Conservation (phyloP, 2,888 invertebrate species). For the Acrocyrtus sp. region DNA sequence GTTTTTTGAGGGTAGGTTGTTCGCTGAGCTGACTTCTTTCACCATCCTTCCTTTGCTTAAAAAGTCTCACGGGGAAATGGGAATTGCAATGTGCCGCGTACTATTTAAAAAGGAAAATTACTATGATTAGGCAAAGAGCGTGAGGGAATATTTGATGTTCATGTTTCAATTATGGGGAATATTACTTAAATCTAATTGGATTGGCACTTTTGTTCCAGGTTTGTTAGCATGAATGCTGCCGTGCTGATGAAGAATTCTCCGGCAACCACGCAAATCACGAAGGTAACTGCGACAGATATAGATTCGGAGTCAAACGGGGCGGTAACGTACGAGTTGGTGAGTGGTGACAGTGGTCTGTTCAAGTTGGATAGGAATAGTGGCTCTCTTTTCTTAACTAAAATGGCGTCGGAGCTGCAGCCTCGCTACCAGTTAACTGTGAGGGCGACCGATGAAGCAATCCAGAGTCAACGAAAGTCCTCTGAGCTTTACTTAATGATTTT, state of each 20-base stretch:
- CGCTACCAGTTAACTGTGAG: slow-evolving; percentile 85
- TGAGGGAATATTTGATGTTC: not conserved
- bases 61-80: no score
- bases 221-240: slow-evolving; percentile 91
- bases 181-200: not conserved
- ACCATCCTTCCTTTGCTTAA: no score
- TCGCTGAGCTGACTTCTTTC: no score
- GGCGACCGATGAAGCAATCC: slow-evolving; percentile 92
- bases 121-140: not conserved
- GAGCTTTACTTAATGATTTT: slow-evolving; percentile 88
- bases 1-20: no score
- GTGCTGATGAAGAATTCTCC: slow-evolving; percentile 73
- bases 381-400: slow-evolving; percentile 74
- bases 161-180: not conserved
- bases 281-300: slow-evolving; percentile 83
- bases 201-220: slow-evolving; percentile 66
- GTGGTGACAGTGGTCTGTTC: slow-evolving; percentile 78
- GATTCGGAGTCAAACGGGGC: slow-evolving; percentile 93
- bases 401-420: slow-evolving; percentile 74
- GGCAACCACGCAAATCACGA: slow-evolving; percentile 76
- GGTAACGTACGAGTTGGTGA: slow-evolving; percentile 88
- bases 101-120: no score
- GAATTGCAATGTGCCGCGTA: no score
- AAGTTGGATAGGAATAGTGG: slow-evolving; percentile 84
- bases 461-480: slow-evolving; percentile 86